Evolutionary conservation across 2,797 vertebrate genomes (phyloP), one percentile per base, ranked within the genome.

Genomic region (Myoxocephalus aenaeus): DNA sequence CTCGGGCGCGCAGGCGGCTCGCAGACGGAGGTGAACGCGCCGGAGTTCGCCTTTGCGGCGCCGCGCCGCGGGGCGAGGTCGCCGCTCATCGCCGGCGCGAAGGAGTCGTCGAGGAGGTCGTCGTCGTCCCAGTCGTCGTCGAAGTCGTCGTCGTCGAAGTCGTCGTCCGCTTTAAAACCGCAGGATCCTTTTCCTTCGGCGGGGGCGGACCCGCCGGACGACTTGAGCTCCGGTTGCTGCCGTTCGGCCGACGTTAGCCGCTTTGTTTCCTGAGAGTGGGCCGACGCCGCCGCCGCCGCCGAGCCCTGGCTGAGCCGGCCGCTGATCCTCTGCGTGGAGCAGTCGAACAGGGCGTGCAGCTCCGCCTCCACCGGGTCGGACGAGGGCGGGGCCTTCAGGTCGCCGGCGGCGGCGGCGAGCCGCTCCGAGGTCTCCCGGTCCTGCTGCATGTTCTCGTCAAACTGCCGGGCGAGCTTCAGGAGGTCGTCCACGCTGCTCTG

Each of bases 381-480:
- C 50, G 93, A 48, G 5, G 91, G 81, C 5, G 87, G 91, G 86
- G 77, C 90, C 69, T 65, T 90, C 1, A 42, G 72, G 0, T 82
- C 64, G 44, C 78, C 73, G 2, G 69, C 83, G 38, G 69, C 72
- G 79, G 10, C 25, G 70, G 80, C 86, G 1, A 79, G 85, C 20
- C 92, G 80, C 72, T 95, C 94, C 3, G 91, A 92, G 36, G 51
- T 93, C 83, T 95, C 94, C 71, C 94, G 91, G 91, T 97, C 96
- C 46, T 96, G 91, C 73, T 97, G 95, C 92, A 99, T 96, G 90
- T 96, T 99, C 88, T 96, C 93, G 88, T 99, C 98, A 94, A 99
- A 98, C 87, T 98, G 95, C 67, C 95, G 95, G 84, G 98, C 98
- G 81, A 99, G 92, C 88, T 97, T 97, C 94, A 96, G 94, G 44